Base-by-base conservation (phyloP, 2,797 vertebrate species). In the Hemitrygon akajei region DNA sequence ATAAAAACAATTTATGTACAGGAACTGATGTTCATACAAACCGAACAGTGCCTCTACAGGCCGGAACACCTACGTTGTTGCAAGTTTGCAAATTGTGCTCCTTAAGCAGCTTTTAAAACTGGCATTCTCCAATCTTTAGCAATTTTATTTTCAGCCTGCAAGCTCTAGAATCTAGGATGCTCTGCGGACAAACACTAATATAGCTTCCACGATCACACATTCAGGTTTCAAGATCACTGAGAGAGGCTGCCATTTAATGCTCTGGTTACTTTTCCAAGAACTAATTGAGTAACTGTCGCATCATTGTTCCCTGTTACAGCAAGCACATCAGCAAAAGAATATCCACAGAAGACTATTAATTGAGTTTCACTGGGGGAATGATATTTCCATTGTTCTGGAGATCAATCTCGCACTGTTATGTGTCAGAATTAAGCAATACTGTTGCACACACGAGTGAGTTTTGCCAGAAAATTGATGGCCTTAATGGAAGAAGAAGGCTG, bases 351-450 rank as follows among this genome's bases (percentile, higher is more conserved):
- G 3, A 14, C 58, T 84, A 87, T 63, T 87, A 58, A 87, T 87
- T n/a, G 84, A 87, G 84, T 34, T 63, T 58, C 27, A 27, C 14
- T 63, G 12, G 1, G 58, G 58, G 84, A 56, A n/a, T 63, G 63
- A 87, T 87, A 63, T 87, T 87, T 87, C 30, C 5, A n/a, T 25
- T 56, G 58, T 87, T n/a, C 16, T 2, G 60, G 56, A 56, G 84
- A 87, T 87, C 84, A 87, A 60, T 87, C 60, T n/a, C 58, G n/a
- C 60, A 56, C 58, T 58, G 27, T 56, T 60, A 30, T 87, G 27
- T 87, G 84, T 87, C 84, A 87, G 58, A 63, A 87, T 87, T 87
- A 87, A 91, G 66, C n/a, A 69, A 69, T 18, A 40, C 40, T 12
- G 34, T 37, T 91, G 69, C 22, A 25, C 66, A 27, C 63, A 40